Evolutionary conservation across 30 jellyfish, hydroid and myxozoan genomes (phyloP), one percentile per base, ranked within the genome.

Genomic region (Aurelia coerulea): DNA sequence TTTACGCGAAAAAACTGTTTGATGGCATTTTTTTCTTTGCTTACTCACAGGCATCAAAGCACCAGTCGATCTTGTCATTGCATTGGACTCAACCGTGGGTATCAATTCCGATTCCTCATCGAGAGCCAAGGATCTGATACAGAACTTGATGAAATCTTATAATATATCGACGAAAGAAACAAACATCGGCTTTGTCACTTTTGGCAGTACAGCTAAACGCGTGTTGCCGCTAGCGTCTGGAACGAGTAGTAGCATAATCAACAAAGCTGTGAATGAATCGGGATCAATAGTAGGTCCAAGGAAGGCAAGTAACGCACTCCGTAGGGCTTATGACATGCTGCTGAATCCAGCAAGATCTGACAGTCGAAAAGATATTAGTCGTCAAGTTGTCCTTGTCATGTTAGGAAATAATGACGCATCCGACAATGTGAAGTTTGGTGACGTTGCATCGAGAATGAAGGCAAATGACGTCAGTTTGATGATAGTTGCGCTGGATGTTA

Each of bases 81-180:
- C 85, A 0, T 49, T 82, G 59, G 91, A 82, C 41, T 5, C 91
- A 8, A 60, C 91, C 35, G 37, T 15, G 19, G 37, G 42, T 51
- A 29, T 53, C 17, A 50, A 77, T 16, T 56, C 62, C 7, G 33
- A 71, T 10, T 76, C 49, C 17, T 62, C 66, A 62, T 9, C 13
- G 23, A 82, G 41, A 12, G 35, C 54, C 46, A 66, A 82, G 19
- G 65, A 68, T 0, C 51, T 67, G 51, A n/a, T 68, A 3, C 42
- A 82, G 16, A n/a, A 46, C 41, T 56, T 49, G 17, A 13, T 82
- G 16, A 68, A 39, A 39, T 41, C 85, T 4, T 69, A 60, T 33
- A 65, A 82, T 35, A 84, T 84, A 17, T 42, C 88, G 8, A 54
- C 80, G 2, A 31, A 15, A 32, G 82, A 74, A 49, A 84, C 93